Evolutionary conservation across 2,888 invertebrate genomes (phyloP).

Genomic region (Drosophila bunnanda): DNA sequence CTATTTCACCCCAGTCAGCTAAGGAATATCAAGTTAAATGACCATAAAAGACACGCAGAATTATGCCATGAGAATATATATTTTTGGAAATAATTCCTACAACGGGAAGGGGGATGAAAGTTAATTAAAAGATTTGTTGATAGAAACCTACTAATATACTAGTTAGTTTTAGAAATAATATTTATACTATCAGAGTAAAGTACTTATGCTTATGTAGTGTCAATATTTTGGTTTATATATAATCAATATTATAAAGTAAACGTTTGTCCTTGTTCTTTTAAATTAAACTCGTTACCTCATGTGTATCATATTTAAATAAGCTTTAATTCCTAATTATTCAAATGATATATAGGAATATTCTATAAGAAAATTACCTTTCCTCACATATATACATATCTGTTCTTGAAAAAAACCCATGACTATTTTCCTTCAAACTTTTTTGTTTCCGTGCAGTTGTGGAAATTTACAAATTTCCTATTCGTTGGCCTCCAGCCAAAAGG

Average conservation of each 20-base stretch:
- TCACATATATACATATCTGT: too few relatives aligned
- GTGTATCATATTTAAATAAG: not conserved
- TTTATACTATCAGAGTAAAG: not conserved
- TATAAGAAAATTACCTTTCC: too few relatives aligned
- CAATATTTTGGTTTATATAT: not conserved
- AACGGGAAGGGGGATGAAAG: not conserved
- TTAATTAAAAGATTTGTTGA: not conserved
- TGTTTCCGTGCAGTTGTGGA: not conserved
- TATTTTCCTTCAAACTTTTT: not conserved
- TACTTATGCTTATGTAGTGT: too few relatives aligned
- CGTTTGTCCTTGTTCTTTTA: fast-evolving
- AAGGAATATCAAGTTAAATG: constrained; percentile 39
- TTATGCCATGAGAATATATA: constrained; percentile 15
- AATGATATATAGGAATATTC: too few relatives aligned
- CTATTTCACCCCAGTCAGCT: constrained; percentile 3
- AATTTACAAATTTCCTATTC: constrained; percentile 11
- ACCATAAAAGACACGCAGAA: constrained; percentile 37
- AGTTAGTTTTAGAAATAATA: too few relatives aligned
- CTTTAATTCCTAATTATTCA: too few relatives aligned
- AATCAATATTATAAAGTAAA: not conserved
- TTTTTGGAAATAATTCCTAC: constrained; percentile 5
- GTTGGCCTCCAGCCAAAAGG: constrained; percentile 69
- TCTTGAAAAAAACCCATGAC: not conserved
- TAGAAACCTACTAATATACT: too few relatives aligned
- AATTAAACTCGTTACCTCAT: too few relatives aligned